Evolutionary conservation across 2,888 invertebrate species (phyloP).

Genomic region (Xestobium rufovillosum): DNA sequence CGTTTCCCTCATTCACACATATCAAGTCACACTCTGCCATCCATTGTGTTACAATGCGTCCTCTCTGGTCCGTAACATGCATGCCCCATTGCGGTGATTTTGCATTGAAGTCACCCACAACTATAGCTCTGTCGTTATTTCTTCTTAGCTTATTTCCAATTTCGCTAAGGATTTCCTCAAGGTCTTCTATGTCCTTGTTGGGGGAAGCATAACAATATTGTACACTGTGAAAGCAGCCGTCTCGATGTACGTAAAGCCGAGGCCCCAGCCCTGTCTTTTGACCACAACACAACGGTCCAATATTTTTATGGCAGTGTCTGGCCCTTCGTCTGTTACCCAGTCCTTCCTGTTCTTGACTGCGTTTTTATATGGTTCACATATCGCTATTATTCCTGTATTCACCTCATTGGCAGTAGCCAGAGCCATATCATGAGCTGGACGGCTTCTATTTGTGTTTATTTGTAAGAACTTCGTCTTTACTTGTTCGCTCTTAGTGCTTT

Average conservation of each 20-base stretch:
- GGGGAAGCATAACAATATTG: conserved; percentile 10
- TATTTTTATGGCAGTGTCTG: conserved; percentile 17
- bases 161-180: too few relatives aligned
- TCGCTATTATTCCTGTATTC: conserved; percentile 7
- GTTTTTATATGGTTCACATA: conserved; percentile 14
- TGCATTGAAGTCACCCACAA: too few relatives aligned
- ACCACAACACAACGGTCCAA: conserved; percentile 9
- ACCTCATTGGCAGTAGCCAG: background rate
- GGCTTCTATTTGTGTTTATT: too few relatives aligned
- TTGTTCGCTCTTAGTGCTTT: conserved; percentile 6
- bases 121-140: too few relatives aligned
- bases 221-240: conserved; percentile 9
- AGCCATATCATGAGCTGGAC: background rate
- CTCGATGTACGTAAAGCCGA: conserved; percentile 12
- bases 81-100: conserved; percentile 22
- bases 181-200: conserved; percentile 13
- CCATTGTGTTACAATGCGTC: conserved; percentile 13
- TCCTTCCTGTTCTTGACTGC: too few relatives aligned
- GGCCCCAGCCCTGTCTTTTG: conserved; percentile 12
- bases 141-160: too few relatives aligned
- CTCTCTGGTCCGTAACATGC: conserved; percentile 13
- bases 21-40: conserved; percentile 11
- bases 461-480: too few relatives aligned
- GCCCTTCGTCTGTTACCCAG: conserved; percentile 14
- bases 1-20: conserved; percentile 10